Evolutionary conservation across 2,797 vertebrate species (phyloP).

Genomic region (Darevskia nairensis): DNA sequence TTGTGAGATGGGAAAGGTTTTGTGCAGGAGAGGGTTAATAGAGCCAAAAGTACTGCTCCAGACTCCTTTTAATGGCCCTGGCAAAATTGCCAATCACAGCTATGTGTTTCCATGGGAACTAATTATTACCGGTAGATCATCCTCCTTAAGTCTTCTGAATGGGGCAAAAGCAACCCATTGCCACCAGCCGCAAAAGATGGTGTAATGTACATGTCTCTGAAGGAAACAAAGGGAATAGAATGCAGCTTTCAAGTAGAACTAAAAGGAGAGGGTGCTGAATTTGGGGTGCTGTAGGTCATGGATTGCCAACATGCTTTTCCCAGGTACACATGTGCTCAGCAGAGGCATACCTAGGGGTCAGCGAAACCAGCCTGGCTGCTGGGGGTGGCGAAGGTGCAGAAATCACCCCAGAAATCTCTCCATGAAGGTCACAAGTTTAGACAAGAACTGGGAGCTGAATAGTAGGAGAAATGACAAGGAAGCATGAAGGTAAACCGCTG

Average conservation of each 20-base stretch:
- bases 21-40: not conserved
- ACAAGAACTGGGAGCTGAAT: no score
- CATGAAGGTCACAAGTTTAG: no score
- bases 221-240: not conserved
- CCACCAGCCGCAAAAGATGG: not conserved
- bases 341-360: no score
- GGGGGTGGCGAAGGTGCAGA: no score
- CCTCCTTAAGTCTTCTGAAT: not conserved
- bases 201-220: not conserved
- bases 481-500: no score
- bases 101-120: not conserved
- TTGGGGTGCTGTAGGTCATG: no score
- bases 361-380: no score
- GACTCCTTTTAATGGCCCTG: not conserved
- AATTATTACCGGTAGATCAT: not conserved
- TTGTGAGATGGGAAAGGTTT: not conserved
- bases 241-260: not conserved
- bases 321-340: no score
- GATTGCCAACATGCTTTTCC: no score
- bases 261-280: not conserved
- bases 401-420: no score
- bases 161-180: not conserved
- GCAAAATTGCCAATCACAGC: not conserved
- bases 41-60: not conserved
- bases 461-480: no score